Base-by-base conservation (phyloP, 64 coral and sea anemone species). In the Cladopsammia gracilis region DNA sequence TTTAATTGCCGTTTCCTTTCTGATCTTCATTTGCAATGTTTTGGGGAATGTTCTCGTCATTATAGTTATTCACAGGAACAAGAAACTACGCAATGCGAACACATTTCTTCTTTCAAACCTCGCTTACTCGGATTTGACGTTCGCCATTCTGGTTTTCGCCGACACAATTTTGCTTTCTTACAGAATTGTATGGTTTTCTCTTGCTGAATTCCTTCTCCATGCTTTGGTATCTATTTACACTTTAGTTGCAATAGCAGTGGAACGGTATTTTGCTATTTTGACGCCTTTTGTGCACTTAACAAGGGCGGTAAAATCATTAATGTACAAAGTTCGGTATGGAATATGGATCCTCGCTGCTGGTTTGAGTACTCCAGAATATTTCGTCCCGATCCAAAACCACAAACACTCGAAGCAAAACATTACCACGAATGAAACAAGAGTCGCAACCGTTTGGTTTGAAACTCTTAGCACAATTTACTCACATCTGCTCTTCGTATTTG, bases 261-360 rank as follows among this genome's bases (percentile, higher is more conserved):
- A 89, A 19, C 77, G 87, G 49, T 89, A 89, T 53, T 75, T 67
- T 2, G 87, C 87, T 16, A 61, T 89, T 26, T 59, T 89, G 72
- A 89, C 77, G 45, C 71, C 87, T 23, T 89, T 77, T n/a, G 44
- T 76, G 71, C 87, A 89, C 71, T 48, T 48, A 10, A 75, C 62
- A 14, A 73, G 48, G 10, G 46, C 57, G 3, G 47, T 61, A 1
- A 89, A 89, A 25, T 64, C 45, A 14, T 6, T 51, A 1, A 8
- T 77, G 58, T 50, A 16, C 3, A 77, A 23, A 62, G 44, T 50
- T 13, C 2, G 77, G 20, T 9, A 77, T 4, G 58, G 43, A 5
- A 19, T 89, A 16, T 89, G 87, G 87, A 14, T 78, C 3, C 20
- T 89, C 19, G 54, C 59, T 77, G 56, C 4, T 49, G 6, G 65